Evolutionary conservation across 2,113 vertebrate genomes (phyloP).

Genomic region (Tupaia chinensis): DNA sequence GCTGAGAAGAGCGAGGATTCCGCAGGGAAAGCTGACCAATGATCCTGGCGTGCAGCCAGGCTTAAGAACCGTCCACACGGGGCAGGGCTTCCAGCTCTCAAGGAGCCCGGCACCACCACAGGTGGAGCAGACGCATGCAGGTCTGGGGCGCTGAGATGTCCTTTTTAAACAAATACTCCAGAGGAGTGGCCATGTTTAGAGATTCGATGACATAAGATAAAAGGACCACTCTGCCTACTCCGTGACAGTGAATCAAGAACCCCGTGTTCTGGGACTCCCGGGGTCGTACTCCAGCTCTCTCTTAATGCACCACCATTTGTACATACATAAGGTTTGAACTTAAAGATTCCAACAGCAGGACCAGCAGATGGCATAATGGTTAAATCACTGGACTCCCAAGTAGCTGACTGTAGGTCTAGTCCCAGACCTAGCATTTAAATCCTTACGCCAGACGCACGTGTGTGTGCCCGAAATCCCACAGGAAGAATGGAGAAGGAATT

Average conservation of each 20-base stretch:
- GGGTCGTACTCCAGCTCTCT: background rate
- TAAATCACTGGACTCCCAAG: no score
- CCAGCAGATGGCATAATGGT: no score
- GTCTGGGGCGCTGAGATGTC: background rate
- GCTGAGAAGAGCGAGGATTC: background rate
- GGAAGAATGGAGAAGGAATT: no score
- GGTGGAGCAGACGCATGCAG: background rate
- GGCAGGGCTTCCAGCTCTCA: background rate
- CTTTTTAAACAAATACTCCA: background rate
- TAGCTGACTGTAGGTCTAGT: no score
- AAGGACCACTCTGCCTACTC: background rate
- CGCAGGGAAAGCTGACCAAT: constrained; percentile 16
- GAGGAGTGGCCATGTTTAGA: background rate
- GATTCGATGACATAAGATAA: background rate
- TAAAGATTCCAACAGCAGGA: no score
- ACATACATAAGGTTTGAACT: background rate
- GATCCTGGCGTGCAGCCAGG: background rate
- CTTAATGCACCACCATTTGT: background rate
- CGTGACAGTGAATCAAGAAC: background rate
- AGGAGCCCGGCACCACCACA: no score
- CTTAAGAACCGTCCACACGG: background rate
- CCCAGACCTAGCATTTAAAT: no score
- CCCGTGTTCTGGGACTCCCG: background rate
- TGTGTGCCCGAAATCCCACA: no score
- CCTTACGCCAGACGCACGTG: no score